phyloP scores from a whole-genome alignment of 2,797 vertebrate genomes.

The Nannoperca obscura region DNA sequence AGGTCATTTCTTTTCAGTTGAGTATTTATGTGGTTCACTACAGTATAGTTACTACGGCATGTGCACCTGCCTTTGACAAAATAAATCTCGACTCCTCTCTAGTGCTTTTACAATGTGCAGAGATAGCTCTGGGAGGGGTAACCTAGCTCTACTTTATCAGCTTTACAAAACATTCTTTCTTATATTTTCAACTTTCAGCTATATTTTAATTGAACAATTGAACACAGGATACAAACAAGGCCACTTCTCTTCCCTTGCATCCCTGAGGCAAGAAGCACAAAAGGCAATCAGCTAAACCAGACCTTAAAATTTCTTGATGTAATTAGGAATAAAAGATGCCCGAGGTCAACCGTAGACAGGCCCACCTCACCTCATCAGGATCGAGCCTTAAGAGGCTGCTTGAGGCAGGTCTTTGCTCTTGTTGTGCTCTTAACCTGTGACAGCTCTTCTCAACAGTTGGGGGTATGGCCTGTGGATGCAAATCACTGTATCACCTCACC shows the following conservation, averaged over 20 bases:
- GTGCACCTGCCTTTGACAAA: conserved; percentile 1
- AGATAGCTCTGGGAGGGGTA: background rate
- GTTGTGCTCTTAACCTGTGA: conserved; percentile 30
- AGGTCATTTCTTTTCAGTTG: background rate
- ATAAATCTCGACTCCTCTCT: background rate
- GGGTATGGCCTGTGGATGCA: conserved; percentile 23
- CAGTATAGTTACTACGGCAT: background rate
- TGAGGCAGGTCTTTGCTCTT: conserved; percentile 15
- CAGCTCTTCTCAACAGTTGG: background rate
- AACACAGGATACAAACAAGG: background rate
- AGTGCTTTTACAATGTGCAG: background rate
- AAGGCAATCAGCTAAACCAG: conserved; percentile 2
- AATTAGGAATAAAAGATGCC: background rate
- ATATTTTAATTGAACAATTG: background rate
- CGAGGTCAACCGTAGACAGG: background rate
- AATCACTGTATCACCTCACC: conserved; percentile 28
- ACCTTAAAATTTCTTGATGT: conserved; percentile 12
- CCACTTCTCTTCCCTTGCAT: background rate
- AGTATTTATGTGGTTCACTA: background rate
- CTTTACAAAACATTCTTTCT: background rate
- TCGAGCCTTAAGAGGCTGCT: background rate
- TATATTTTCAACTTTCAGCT: conserved; percentile 9
- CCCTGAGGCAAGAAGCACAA: conserved; percentile 3
- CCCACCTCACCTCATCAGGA: background rate
- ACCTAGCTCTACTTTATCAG: background rate